Evolutionary conservation across 2,797 vertebrate species (phyloP).

Genomic region (Enteromius anoplus): DNA sequence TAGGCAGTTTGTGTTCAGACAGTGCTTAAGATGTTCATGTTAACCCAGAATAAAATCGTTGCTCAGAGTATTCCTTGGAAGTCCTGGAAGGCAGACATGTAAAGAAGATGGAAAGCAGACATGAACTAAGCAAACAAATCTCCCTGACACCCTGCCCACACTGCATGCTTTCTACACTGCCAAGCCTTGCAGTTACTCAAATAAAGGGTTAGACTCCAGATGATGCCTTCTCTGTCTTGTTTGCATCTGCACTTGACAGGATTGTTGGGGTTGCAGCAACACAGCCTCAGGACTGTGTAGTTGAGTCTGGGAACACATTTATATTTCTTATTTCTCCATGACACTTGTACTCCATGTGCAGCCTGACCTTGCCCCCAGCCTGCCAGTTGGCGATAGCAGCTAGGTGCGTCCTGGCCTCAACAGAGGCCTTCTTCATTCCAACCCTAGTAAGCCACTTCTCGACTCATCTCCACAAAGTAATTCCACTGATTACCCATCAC

Average conservation of each 20-base stretch:
- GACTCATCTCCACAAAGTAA: constrained; percentile 10
- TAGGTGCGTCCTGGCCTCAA: not conserved
- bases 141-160: constrained; percentile 2
- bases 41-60: not conserved
- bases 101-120: constrained; percentile 32
- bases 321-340: not conserved
- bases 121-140: constrained; percentile 10
- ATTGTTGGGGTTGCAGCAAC: constrained; percentile 1
- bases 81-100: not conserved
- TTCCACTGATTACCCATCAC: constrained; percentile 49
- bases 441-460: not conserved
- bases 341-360: not conserved
- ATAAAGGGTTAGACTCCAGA: constrained; percentile 11
- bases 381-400: not conserved
- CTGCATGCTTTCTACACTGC: constrained; percentile 11
- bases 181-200: not conserved
- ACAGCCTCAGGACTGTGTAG: not conserved
- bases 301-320: not conserved
- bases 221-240: not conserved
- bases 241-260: constrained; percentile 6
- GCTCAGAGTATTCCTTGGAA: not conserved
- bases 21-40: not conserved
- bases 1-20: not conserved
- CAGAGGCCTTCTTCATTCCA: not conserved
- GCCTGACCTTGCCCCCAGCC: not conserved